Percentiles rank a stretch among this genome's conserved stretches.
Evolutionary conservation across 2,888 invertebrate genomes (phyloP).

Genomic region (Eupithecia abbreviata): DNA sequence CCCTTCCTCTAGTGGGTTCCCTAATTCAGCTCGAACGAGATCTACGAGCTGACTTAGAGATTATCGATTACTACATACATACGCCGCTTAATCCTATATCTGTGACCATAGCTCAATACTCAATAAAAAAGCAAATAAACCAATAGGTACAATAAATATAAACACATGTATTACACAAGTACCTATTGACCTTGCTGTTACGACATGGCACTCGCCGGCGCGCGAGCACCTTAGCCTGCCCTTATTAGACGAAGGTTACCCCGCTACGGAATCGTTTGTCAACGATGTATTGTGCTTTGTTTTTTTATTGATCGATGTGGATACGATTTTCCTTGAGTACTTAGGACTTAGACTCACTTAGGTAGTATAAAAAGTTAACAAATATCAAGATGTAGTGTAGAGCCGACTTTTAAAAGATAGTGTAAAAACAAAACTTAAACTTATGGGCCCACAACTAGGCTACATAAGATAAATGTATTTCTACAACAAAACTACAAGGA

Average conservation of each 20-base stretch:
- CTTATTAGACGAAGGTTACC: slow-evolving; percentile 15
- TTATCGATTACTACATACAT: too few species aligned
- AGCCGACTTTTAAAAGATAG: too few species aligned
- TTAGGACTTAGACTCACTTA: not conserved
- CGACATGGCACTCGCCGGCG: slow-evolving; percentile 8
- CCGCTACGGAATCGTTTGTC: slow-evolving; percentile 24
- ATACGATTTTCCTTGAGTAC: not conserved
- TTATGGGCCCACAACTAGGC: too few species aligned
- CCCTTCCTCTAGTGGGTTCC: not conserved
- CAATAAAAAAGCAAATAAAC: slow-evolving; percentile 12
- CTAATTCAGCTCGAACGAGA: too few species aligned
- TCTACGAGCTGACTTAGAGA: too few species aligned
- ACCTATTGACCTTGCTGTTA: slow-evolving; percentile 23
- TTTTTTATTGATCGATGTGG: not conserved
- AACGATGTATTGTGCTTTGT: slow-evolving; percentile 9
- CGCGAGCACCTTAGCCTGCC: not conserved
- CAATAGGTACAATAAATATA: not conserved
- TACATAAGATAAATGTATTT: too few species aligned
- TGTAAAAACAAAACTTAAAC: too few species aligned
- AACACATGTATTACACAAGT: slow-evolving; percentile 10
- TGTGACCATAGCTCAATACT: not conserved
- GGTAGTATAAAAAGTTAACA: not conserved
- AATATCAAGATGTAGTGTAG: too few species aligned
- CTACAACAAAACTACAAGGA: too few species aligned
- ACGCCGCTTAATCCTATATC: too few species aligned